Base-by-base conservation (phyloP, 2,888 invertebrate species). In the Brenthis hecate region DNA sequence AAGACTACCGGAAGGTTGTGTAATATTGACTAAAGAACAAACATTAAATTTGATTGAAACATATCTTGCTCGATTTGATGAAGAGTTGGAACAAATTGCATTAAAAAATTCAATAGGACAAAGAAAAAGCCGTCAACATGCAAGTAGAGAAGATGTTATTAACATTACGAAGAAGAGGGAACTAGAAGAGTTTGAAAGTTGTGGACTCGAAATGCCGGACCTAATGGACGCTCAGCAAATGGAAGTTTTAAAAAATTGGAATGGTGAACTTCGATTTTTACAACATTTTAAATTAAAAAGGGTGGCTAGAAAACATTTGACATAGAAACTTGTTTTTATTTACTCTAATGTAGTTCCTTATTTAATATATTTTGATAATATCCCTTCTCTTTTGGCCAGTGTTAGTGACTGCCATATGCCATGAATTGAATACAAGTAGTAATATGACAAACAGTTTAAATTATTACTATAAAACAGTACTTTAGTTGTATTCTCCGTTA, bases 141-240 rank as follows among this genome's bases (percentile, higher is more conserved):
- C 96, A 0, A 96, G 95, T 74, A 93, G 98, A 70, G 95, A 96
- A 85, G 96, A 96, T 85, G 94, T 96, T 13, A 96, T 98, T 57
- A 95, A 94, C 77, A 95, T 97, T 77, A 96, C 96, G 0, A 93
- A 95, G 73, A 95, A 96, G 78, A 94, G 94, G 64, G 98, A 98
- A 78, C 87, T 78, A 11, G 94, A 95, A 72, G 97, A 98, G 81
- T 98, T 95, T 80, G 92, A 95, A 70, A 94, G 95, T 0, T 96
- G 96, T 79, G 98, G 98, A 43, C 88, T 97, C 78, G 97, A 97
- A 94, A 94, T 96, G 78, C 96, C 96, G 1, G 95, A 96, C 84
- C 86, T 96, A 68, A 81, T 95, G 76, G 94, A 95, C 80, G 80
- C 84, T 3, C 85, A 90, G 43, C 95, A 96, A 80, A 92, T 95